Conservation (phyloP, 2,888 invertebrate species). For the Sphecodes monilicornis region DNA sequence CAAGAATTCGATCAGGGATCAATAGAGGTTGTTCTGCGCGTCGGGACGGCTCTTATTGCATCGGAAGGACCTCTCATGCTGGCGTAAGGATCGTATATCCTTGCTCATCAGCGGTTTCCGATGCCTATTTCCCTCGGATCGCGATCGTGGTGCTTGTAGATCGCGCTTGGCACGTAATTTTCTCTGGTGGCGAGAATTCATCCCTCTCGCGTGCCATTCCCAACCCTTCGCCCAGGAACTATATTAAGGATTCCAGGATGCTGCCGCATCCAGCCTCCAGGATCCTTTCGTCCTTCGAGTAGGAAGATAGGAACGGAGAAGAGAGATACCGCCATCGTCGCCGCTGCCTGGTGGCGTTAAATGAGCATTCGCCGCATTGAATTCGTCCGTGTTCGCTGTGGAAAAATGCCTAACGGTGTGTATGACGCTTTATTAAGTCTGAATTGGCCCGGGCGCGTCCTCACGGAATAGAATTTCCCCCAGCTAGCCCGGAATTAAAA, state of each 20-base stretch:
- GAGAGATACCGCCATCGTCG: no score
- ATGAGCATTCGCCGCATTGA: conserved; percentile 78
- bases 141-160: conserved; percentile 13
- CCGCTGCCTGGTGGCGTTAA: conserved; percentile 67
- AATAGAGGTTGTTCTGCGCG: background rate
- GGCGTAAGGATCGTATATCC: background rate
- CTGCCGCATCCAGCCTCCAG: conserved; percentile 58
- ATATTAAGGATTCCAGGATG: conserved; percentile 81
- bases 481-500: conserved; percentile 70
- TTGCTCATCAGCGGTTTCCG: conserved; percentile 16
- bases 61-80: background rate
- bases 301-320: background rate
- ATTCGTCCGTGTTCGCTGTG: conserved; percentile 52
- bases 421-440: conserved; percentile 83
- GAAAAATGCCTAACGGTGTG: conserved; percentile 71
- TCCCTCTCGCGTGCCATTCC: conserved; percentile 71
- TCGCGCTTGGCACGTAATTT: conserved; percentile 66
- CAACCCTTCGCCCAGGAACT: conserved; percentile 67
- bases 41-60: conserved; percentile 18
- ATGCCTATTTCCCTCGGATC: conserved; percentile 51
- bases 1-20: conserved; percentile 12
- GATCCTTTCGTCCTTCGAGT: background rate
- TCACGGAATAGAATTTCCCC: conserved; percentile 77
- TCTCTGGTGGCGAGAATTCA: conserved; percentile 48
- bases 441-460: conserved; percentile 75